Base-by-base conservation (phyloP, 2,113 vertebrate species). In the Albula goreensis region DNA sequence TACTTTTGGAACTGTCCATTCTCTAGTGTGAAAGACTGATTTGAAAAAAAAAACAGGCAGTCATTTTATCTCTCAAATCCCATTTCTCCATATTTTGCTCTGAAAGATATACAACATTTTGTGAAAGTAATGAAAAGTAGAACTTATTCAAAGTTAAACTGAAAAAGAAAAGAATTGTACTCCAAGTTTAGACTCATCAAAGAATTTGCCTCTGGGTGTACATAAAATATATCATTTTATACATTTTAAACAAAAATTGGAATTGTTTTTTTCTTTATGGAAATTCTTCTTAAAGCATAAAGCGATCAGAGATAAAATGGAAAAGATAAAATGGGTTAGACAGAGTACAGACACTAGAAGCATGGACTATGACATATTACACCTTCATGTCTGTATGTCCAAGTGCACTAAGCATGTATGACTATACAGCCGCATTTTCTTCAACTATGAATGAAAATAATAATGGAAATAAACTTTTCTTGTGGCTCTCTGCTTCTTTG, bases 401-500 rank as follows among this genome's bases (percentile, higher is more conserved):
- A 12, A 48, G 78, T 22, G n/a, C 52, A 80, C 10, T 48, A 41
- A 19, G 9, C 48, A 5, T 15, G 49, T n/a, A 10, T 19, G 48
- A n/a, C 41, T 80, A 50, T 2, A 66, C 2, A 49, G 51, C 13
- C 5, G 22, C 15, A 66, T 22, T n/a, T 63, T 6, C 53, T 60
- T 80, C 60, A 80, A 60, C 57, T 60, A 60, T 60, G 41, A 52
- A 84, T 31, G 49, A 51, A 57, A 78, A 85, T 25, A 79, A 50
- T 41, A 60, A 85, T 17, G 79, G 57, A 56, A 41, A 80, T 79
- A 85, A 63, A 63, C 85, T 78, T 83, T 86, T 78, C 83, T 77
- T 3, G 25, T 5, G 83, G 84, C 88, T 91, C 83, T 2, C 82
- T 79, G 80, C 22, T 80, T 52, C 83, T 60, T 50, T 78, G 78